These are phyloP conservation scores for Altica lythri DNA, from an alignment of 2,888 invertebrate species.

Conservation along the genomic window DNA sequence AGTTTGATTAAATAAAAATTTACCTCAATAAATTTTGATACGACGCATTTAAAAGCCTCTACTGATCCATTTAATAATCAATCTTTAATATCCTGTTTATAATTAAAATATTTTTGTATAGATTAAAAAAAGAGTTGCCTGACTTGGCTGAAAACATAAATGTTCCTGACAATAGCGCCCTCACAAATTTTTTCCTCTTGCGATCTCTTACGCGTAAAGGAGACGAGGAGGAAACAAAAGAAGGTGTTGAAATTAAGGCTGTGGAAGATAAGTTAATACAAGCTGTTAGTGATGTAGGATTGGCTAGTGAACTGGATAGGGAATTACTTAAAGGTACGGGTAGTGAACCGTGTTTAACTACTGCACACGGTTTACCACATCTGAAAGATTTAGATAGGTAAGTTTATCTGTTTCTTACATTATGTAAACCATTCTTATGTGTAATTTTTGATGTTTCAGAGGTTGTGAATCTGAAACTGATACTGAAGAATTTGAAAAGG, in stretches of 20 bases:
- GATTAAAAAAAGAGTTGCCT: conserved; percentile 68
- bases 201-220: conserved; percentile 42
- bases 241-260: conserved; percentile 34
- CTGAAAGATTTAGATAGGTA: conserved; percentile 56
- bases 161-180: conserved; percentile 69
- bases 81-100: too few species aligned
- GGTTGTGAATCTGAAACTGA: conserved; percentile 82
- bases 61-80: too few species aligned
- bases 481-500: conserved; percentile 81
- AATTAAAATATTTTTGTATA: background rate
- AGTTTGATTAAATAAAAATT: too few species aligned
- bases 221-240: conserved; percentile 14
- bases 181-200: conserved; percentile 70
- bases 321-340: conserved; percentile 54
- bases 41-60: too few species aligned
- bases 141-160: conserved; percentile 66
- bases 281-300: conserved; percentile 53
- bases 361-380: conserved; percentile 50
- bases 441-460: conserved; percentile 56
- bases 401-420: conserved; percentile 30
- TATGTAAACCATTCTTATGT: background rate
- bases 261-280: conserved; percentile 54
- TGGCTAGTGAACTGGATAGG: conserved; percentile 54
- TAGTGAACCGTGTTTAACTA: conserved; percentile 50
- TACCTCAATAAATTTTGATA: too few species aligned